Percentiles rank a stretch among this genome's conserved stretches.
phyloP scores from a whole-genome alignment of 2,113 vertebrate genomes.

The Tor tambroides region DNA sequence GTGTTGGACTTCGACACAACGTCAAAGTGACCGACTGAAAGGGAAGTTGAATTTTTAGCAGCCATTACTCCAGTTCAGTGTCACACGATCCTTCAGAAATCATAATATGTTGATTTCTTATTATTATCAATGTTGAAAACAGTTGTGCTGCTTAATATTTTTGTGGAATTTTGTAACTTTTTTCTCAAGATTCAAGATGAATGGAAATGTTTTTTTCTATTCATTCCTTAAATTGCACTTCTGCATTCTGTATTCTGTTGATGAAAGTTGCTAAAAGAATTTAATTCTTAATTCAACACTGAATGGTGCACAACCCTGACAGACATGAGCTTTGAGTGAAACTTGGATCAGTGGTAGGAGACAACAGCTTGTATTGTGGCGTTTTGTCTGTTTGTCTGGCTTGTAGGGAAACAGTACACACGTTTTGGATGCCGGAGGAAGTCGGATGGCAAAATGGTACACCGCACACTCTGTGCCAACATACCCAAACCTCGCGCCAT shows the following conservation, averaged over 20 bases:
- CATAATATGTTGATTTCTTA: too few species aligned
- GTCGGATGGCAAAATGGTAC: slow-evolving; percentile 91
- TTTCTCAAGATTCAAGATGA: too few species aligned
- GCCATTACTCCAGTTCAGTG: too few species aligned
- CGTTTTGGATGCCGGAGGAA: slow-evolving; percentile 94
- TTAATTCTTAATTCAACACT: not conserved
- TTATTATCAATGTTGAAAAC: too few species aligned
- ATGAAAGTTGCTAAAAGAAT: not conserved
- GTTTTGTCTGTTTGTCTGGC: slow-evolving; percentile 31
- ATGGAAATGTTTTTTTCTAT: not conserved
- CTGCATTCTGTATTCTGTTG: not conserved
- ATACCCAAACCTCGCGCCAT: slow-evolving; percentile 89
- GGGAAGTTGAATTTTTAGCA: too few species aligned
- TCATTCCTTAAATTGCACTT: not conserved
- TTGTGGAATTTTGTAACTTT: too few species aligned
- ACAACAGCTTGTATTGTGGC: slow-evolving; percentile 12
- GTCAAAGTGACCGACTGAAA: too few species aligned
- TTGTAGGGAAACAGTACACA: slow-evolving; percentile 88
- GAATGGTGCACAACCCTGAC: not conserved
- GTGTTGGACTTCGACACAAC: too few species aligned
- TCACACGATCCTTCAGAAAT: too few species aligned
- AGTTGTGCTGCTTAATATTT: too few species aligned
- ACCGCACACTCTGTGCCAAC: slow-evolving; percentile 83
- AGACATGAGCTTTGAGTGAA: slow-evolving; percentile 1
- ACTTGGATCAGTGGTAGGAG: not conserved